Evolutionary conservation across 2,888 invertebrate species (phyloP), one percentile per base, ranked within the genome.

Genomic region (Blera fallax): DNA sequence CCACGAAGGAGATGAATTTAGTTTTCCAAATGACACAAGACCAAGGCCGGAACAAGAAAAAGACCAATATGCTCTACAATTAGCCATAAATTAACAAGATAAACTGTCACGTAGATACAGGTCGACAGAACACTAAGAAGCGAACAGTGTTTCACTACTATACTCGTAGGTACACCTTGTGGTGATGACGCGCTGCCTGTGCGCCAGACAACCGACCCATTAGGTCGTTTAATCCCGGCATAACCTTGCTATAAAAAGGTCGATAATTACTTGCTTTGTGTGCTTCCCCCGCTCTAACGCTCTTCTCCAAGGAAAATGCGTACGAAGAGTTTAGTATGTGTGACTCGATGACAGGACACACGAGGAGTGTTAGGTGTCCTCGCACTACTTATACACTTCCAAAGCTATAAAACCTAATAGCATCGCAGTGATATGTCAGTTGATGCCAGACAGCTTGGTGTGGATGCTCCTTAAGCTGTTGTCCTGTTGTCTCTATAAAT

Each of bases 401-500:
- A 60, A 74, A 48, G 74, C 62, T 58, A 81, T 81, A 81, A 81
- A 81, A 69, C 60, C 81, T 69, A 74, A 81, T 64, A 64, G 54
- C 69, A 80, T 54, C 48, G 65, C 50, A 24, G 24, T 48, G 62
- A 81, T 70, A 72, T 67, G 76, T 77, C 65, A 48, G 62, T 64
- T 76, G 52, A 54, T 81, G 76, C 70, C 43, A 72, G 77, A 77
- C 70, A 67, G 34, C 37, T 29, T 45, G 37, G 60, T 62, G 74
- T 77, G 65, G 24, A 52, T 43, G 54, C n/a, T 14, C 34, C 32
- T 32, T 50, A 77, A 69, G 79, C 69, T 76, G 74, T 65, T 79
- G 79, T 80, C 74, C 69, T 76, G 74, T 65, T 79, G 79, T 80
- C 74, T 65, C 87, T 88, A 89, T 89, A 89, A 89, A 89, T 89